A percentile compares a stretch with the other conserved stretches of the same genome.
Conservation (phyloP, 2,888 invertebrate genomes). For the Neoitamus cyanurus region DNA sequence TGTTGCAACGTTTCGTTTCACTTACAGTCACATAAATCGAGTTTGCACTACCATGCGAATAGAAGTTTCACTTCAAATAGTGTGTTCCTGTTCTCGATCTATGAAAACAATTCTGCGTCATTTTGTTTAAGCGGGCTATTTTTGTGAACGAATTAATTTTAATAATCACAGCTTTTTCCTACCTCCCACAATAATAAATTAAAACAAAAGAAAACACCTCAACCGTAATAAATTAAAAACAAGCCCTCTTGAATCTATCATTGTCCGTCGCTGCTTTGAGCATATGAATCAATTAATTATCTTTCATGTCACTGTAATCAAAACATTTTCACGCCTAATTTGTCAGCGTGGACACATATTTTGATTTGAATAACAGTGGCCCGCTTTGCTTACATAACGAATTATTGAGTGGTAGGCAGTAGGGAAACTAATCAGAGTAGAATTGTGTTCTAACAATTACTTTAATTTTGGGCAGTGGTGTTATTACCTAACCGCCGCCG, state of each 20-base stretch:
- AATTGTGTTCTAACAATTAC: background rate
- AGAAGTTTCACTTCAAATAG: no score
- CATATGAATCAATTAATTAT: background rate
- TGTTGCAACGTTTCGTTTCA: no score
- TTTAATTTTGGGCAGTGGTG: background rate
- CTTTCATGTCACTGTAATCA: background rate
- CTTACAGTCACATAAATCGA: no score
- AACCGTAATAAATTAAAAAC: background rate
- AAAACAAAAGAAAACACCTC: background rate
- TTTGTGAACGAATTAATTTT: background rate
- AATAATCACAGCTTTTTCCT: background rate
- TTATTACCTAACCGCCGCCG: background rate
- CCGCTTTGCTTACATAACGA: background rate
- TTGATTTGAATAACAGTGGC: background rate
- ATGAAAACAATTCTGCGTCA: no score
- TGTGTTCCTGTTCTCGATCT: no score
- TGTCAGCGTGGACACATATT: background rate
- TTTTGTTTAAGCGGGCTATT: no score
- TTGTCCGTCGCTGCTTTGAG: background rate
- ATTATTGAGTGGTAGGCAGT: background rate
- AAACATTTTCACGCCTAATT: background rate
- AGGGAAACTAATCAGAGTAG: background rate
- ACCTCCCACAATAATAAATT: background rate
- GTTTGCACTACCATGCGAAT: no score
- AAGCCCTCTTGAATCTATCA: background rate